A percentile compares a stretch with the other conserved stretches of the same genome.
phyloP scores from a whole-genome alignment of 2,888 invertebrate genomes.

The Apocheima hispidaria region DNA sequence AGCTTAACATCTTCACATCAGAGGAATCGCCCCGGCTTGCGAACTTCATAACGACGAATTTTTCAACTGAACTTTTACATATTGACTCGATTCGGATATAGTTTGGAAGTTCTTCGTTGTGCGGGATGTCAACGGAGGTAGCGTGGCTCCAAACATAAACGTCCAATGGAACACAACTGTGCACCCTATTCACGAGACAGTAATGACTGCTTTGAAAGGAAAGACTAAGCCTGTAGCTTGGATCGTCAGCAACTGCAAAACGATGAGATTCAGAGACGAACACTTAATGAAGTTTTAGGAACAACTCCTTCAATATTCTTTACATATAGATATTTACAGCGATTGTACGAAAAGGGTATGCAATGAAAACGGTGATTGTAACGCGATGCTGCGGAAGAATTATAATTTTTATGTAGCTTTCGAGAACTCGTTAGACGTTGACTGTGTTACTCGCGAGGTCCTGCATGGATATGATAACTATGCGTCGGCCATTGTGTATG shows the following conservation, averaged over 20 bases:
- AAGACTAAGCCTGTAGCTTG: conserved; percentile 67
- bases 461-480: conserved; percentile 82
- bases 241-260: conserved; percentile 60
- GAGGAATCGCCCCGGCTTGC: conserved; percentile 65
- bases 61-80: conserved; percentile 71
- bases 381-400: conserved; percentile 55
- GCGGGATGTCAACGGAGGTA: conserved; percentile 48
- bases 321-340: conserved; percentile 64
- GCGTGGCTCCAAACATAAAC: conserved; percentile 58
- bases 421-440: conserved; percentile 65
- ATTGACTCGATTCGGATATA: conserved; percentile 67
- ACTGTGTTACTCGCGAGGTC: conserved; percentile 71
- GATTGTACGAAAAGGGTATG: conserved; percentile 55
- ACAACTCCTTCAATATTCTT: conserved; percentile 58
- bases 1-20: conserved; percentile 62
- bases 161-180: conserved; percentile 49
- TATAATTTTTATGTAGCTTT: conserved; percentile 72
- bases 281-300: conserved; percentile 62
- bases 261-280: conserved; percentile 52
- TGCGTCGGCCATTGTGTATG: conserved; percentile 89
- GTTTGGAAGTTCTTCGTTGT: conserved; percentile 63
- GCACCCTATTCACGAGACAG: conserved; percentile 38
- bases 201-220: conserved; percentile 50
- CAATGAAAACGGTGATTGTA: conserved; percentile 50
- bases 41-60: conserved; percentile 61